Percentiles rank a stretch among this genome's conserved stretches.
phyloP scores from a whole-genome alignment of 37 sponge, comb jelly and placozoan genomes.

The Amphimedon queenslandica region DNA sequence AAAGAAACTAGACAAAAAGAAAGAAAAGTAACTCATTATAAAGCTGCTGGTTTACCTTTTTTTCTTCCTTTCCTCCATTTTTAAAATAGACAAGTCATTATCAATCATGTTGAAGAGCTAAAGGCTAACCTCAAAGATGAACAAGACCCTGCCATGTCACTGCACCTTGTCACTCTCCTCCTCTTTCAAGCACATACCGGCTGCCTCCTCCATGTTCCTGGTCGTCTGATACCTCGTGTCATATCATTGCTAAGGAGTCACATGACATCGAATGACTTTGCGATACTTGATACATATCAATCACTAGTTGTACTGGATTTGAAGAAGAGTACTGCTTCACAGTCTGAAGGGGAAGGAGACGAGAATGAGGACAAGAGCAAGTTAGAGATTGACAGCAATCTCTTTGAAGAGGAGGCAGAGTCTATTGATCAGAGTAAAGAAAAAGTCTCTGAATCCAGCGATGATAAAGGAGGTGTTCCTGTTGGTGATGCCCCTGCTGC shows the following conservation, averaged over 20 bases:
- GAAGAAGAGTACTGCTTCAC: neutral
- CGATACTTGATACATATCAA: slow-evolving; percentile 11
- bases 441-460: neutral
- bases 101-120: slow-evolving; percentile 68
- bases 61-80: neutral
- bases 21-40: slow-evolving; percentile 53
- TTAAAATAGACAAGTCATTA: slow-evolving; percentile 55
- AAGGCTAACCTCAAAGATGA: slow-evolving; percentile 64
- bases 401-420: neutral
- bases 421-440: neutral
- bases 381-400: neutral
- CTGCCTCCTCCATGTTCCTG: slow-evolving; percentile 76
- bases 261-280: slow-evolving; percentile 2
- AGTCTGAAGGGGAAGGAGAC: neutral
- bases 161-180: slow-evolving; percentile 73
- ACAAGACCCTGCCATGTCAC: slow-evolving; percentile 73
- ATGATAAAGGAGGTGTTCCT: neutral
- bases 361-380: neutral
- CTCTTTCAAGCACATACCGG: slow-evolving; percentile 80
- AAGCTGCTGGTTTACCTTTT: neutral
- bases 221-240: slow-evolving; percentile 76
- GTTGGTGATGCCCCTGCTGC: neutral
- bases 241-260: slow-evolving; percentile 36
- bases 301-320: slow-evolving; percentile 9
- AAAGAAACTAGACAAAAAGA: slow-evolving; percentile 86